phyloP scores from a whole-genome alignment of 2,888 invertebrate species.

The Sympetrum striolatum region DNA sequence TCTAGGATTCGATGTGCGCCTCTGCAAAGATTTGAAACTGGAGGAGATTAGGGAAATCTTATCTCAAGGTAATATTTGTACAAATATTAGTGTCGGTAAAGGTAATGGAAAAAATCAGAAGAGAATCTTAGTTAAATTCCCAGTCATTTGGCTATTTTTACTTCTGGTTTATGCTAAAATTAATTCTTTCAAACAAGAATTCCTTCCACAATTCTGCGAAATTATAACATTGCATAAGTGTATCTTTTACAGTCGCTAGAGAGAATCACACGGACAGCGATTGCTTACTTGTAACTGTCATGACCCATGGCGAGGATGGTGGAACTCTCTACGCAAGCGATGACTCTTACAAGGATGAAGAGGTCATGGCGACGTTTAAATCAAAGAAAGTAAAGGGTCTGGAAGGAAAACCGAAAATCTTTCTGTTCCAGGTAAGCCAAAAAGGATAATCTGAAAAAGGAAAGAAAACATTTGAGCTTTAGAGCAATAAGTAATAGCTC shows the following conservation, averaged over 20 bases:
- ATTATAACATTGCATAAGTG: neutral
- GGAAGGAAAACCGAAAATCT: conserved; percentile 64
- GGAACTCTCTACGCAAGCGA: conserved; percentile 58
- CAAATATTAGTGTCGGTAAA: too few relatives aligned
- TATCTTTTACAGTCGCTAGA: conserved; percentile 54
- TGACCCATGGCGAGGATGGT: conserved; percentile 61
- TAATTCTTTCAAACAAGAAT: too few relatives aligned
- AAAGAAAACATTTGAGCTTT: neutral
- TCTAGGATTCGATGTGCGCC: too few relatives aligned
- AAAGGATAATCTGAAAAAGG: neutral
- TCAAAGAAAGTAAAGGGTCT: conserved; percentile 59
- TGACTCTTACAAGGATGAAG: conserved; percentile 56
- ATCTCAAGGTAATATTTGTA: too few relatives aligned
- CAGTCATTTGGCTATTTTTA: too few relatives aligned
- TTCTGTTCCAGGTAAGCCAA: conserved; percentile 58
- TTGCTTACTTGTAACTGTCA: conserved; percentile 59
- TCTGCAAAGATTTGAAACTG: too few relatives aligned
- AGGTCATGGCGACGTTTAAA: conserved; percentile 58
- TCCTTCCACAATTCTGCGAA: too few relatives aligned
- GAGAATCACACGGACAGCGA: conserved; percentile 58
- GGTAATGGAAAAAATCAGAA: too few relatives aligned
- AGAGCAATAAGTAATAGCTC: neutral
- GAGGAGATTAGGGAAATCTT: too few relatives aligned
- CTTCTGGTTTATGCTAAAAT: too few relatives aligned
- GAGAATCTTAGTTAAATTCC: too few relatives aligned